Base-by-base conservation (phyloP, 2,113 vertebrate species). In the Murina feae region DNA sequence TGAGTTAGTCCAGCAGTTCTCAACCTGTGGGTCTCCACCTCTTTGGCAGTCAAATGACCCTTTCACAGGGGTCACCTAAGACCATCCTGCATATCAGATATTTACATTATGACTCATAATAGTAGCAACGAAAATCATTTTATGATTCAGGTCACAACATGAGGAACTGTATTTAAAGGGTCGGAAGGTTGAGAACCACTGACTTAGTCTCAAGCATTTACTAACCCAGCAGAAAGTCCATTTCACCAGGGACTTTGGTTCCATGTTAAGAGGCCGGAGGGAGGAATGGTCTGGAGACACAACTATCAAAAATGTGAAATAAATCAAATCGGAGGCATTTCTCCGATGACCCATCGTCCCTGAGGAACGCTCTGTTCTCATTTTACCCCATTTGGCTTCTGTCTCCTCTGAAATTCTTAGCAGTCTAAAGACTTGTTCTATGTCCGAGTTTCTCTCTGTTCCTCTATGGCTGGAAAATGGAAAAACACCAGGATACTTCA, bases 401-500 rank as follows among this genome's bases (percentile, higher is more conserved):
- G 23, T 71, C 68, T 79, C 47, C 47, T 92, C 37, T 44, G 79
- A 95, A 92, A 89, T 68, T 65, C 63, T 32, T 86, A 75, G 53
- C n/a, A 42, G 21, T 21, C 51, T 84, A 49, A 90, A 89, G 80
- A 58, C 39, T 66, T 88, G 44, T 65, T 94, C 82, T 55, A 42
- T 81, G 75, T 23, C 42, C 78, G 68, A 82, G 47, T 85, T 93
- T 92, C 72, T 80, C 28, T 91, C 90, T 88, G 78, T 28, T 83
- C 42, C 65, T 91, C 88, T 90, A 76, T 79, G 87, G 76, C 76
- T 90, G 74, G 66, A 95, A 87, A 87, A 95, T 94, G 94, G 96
- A 96, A 97, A 97, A 97, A 96, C 72, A 96, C 90, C 53, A 95
- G 58, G 44, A 86, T 95, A 88, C 65, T 95, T 93, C 85, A 93